Conservation (phyloP, 2,113 vertebrate species). For the Urocynchramus pylzowi region DNA sequence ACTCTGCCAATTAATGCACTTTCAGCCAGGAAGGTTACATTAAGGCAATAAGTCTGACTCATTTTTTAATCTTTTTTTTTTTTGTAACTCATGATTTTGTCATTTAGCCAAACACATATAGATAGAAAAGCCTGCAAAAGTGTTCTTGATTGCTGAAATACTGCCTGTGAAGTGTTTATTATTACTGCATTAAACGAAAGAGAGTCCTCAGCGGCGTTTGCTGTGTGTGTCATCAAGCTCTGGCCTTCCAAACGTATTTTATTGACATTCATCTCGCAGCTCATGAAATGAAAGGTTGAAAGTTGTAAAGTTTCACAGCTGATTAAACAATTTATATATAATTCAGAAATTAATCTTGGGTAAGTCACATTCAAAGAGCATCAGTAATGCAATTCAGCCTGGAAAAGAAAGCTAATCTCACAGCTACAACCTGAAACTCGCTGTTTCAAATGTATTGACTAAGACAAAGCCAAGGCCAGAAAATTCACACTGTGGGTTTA, state of each 20-base stretch:
- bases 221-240: slow-evolving; percentile 30
- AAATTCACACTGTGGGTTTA: accelerated
- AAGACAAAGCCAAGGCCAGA: neutral
- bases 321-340: slow-evolving; percentile 52
- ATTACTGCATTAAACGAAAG: slow-evolving; percentile 42
- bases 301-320: slow-evolving; percentile 48
- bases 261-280: slow-evolving; percentile 8
- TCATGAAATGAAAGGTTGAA: slow-evolving; percentile 47
- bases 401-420: neutral
- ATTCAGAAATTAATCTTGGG: slow-evolving; percentile 41
- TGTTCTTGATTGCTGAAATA: slow-evolving; percentile 49
- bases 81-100: neutral
- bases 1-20: slow-evolving; percentile 38
- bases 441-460: neutral
- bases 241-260: slow-evolving; percentile 37
- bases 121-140: slow-evolving; percentile 38
- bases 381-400: neutral
- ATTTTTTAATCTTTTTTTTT: neutral
- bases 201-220: neutral
- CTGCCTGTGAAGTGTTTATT: slow-evolving; percentile 56
- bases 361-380: slow-evolving; percentile 8
- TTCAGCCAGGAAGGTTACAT: slow-evolving; percentile 35
- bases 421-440: neutral
- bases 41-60: slow-evolving; percentile 41
- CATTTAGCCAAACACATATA: slow-evolving; percentile 33